phyloP scores from a whole-genome alignment of 2,888 invertebrate genomes.

The Trachelus stipa region DNA sequence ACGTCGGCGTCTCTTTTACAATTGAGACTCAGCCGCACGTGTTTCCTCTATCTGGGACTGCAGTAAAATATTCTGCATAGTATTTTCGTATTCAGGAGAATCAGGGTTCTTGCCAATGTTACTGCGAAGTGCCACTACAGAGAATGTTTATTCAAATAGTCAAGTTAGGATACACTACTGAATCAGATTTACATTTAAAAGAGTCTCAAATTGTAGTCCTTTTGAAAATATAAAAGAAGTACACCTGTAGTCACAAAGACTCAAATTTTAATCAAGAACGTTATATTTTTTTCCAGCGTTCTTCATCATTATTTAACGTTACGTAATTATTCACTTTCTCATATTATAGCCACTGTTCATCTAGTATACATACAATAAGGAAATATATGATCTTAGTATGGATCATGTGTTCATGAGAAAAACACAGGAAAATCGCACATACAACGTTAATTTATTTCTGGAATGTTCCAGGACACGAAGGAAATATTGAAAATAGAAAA shows the following conservation, averaged over 20 bases:
- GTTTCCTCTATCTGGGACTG: neutral
- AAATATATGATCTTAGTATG: neutral
- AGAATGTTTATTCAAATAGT: conserved; percentile 5
- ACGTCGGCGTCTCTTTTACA: neutral
- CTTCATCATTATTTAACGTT: neutral
- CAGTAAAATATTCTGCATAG: neutral
- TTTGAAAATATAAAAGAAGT: conserved; percentile 21
- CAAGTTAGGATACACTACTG: neutral
- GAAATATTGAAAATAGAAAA: neutral
- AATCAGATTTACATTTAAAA: neutral
- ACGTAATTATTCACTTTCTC: conserved; percentile 1
- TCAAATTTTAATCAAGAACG: neutral
- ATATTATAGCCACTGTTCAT: neutral
- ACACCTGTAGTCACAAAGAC: conserved; percentile 43
- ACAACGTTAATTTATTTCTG: neutral
- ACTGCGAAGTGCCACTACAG: neutral
- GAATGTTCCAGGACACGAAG: neutral
- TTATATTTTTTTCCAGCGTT: neutral
- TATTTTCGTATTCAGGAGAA: conserved; percentile 49
- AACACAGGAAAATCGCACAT: neutral
- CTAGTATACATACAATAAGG: neutral
- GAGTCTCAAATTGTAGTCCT: conserved; percentile 10
- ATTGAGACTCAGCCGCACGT: neutral
- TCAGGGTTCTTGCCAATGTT: conserved; percentile 40
- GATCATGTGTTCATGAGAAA: neutral